Evolutionary conservation across 2,888 invertebrate genomes (phyloP), one percentile per base, ranked within the genome.

Genomic region (Apocheima hispidaria): DNA sequence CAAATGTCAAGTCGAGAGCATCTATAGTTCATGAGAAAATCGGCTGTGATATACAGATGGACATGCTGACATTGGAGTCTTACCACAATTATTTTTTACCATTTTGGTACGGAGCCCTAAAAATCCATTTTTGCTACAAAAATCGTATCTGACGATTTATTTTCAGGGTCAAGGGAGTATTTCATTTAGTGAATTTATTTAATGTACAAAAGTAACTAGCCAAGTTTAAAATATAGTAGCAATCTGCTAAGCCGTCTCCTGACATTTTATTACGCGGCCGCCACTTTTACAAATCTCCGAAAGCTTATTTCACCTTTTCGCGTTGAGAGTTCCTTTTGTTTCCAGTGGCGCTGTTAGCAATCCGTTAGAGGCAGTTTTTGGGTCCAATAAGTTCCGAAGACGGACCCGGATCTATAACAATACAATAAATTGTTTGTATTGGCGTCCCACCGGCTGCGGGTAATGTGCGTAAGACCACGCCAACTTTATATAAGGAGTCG

Each of bases 361-460:
- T 72, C 72, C 68, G 66, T 70, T 67, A 66, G 65, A 61, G 65
- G 66, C 66, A 72, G 75, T 75, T 82, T 76, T 74, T 68, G 75
- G 70, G 71, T 62, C 73, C 82, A 81, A 85, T 85, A 84, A 78
- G 78, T 80, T 72, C 74, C 73, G 69, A 82, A 80, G 81, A 81
- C 79, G 78, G 78, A 72, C 72, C 69, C 72, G 75, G 80, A 87
- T 86, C 86, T 84, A 86, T 87, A 87, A 84, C 84, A 83, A 83
- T 83, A 85, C 86, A 86, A 89, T 88, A 89, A 88, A 89, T 88
- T 83, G 82, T 75, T 82, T 84, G 83, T 88, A 86, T 87, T 83
- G 83, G 79, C 64, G 68, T 28, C 77, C 33, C 75, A 74, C 81
- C 88, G 80, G 84, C 75, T 89, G 89, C 68, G 69, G 65, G 81